Base-by-base conservation (phyloP, 2,797 vertebrate genomes). In the Myotis pilosus region DNA sequence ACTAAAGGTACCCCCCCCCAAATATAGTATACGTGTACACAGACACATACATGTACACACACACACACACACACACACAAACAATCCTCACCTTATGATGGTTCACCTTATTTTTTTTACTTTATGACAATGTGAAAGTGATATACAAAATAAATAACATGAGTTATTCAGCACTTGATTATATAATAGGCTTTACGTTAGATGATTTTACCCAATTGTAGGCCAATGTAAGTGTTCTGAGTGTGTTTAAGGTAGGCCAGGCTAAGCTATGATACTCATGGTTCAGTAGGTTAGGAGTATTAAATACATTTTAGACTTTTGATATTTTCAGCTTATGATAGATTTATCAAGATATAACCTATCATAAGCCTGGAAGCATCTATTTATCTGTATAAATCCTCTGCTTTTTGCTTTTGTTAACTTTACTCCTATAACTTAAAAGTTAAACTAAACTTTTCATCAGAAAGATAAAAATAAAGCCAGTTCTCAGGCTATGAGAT, bases 391-490 rank as follows among this genome's bases (percentile, higher is more conserved):
- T 44, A 44, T 62, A 44, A 81, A 55, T 3, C 38, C 22, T 30
- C 30, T 79, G 22, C 82, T 83, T 76, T 94, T 69, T 81, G 69
- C 60, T 75, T 95, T 68, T 91, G 19, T 88, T 87, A 92, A 96
- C 49, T 96, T 81, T 71, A 89, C 44, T 79, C 25, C 80, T 74
- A 3, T 91, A 94, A 79, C 5, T 91, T 92, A 85, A n/a, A 91
- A 93, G 22, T 89, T 92, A 92, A 94, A n/a, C 15, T 84, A 68
- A 96, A 93, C 7, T 72, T 81, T 92, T 81, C 71, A 78, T 55
- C 83, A 51, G 30, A 57, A 97, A 95, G 86, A 95, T 22, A 12
- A 6, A 94, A 96, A 69, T 62, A 87, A 82, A 96, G 13, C 10
- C 91, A 82, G 72, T 89, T 87, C 5, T 89, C 1, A 93, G 64